Percentiles rank a stretch among this genome's conserved stretches.
These are phyloP conservation scores for Gallinago undulata DNA, from an alignment of 2,113 vertebrate genomes.

Conservation along the genomic window DNA sequence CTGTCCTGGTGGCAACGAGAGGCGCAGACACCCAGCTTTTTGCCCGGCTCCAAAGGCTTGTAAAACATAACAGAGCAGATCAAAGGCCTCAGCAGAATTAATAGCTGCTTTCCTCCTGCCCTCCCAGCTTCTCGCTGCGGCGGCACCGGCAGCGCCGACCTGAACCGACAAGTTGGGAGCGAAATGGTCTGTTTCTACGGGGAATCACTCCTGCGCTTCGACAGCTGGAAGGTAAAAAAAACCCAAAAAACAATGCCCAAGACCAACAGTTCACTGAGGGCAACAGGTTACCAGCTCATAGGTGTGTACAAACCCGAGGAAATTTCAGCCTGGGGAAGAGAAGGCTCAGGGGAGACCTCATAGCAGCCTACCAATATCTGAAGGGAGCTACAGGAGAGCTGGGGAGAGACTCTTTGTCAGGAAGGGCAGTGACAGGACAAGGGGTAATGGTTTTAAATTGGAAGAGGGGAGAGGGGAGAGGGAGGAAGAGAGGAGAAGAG, in stretches of 20 bases:
- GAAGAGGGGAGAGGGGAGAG: too few species aligned
- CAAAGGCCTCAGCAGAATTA: slow-evolving; percentile 49
- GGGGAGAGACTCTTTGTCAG: too few species aligned
- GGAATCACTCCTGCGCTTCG: background rate
- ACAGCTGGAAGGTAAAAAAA: background rate
- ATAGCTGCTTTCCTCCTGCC: slow-evolving; percentile 23
- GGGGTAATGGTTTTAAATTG: too few species aligned
- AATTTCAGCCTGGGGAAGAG: too few species aligned
- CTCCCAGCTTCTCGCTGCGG: slow-evolving; percentile 8
- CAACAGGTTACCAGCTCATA: background rate
- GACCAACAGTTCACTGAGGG: background rate
- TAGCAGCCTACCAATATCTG: too few species aligned
- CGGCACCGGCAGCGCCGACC: background rate
- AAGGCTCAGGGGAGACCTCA: too few species aligned
- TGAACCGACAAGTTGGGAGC: slow-evolving; percentile 26
- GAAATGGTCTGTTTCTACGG: background rate
- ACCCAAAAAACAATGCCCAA: background rate
- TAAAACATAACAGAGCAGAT: slow-evolving; percentile 57
- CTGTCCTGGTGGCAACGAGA: background rate
- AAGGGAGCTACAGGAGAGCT: too few species aligned
- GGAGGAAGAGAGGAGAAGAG: too few species aligned
- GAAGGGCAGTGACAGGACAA: too few species aligned
- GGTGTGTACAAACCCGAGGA: slow-evolving; percentile 41
- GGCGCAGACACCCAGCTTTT: background rate
- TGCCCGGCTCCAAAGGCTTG: background rate